Evolutionary conservation across 2,797 vertebrate species (phyloP), one percentile per base, ranked within the genome.

Genomic region (Ambastaia sidthimunki): DNA sequence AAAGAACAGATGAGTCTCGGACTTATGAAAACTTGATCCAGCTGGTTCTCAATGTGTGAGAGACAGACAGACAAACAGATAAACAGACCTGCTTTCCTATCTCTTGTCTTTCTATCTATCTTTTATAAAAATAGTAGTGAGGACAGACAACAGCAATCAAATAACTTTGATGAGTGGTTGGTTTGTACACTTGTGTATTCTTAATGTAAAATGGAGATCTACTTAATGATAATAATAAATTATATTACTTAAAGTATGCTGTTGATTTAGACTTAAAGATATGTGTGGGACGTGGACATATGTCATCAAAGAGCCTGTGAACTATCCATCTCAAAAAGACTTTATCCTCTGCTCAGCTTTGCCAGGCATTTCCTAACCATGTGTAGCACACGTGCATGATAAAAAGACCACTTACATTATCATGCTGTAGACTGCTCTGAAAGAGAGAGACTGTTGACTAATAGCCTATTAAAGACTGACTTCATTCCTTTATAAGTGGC

Each of bases 21-120:
- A 87, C 89, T 91, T 87, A 81, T 87, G 87, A 86, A 88, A 93
- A 89, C 84, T 90, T 85, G 77, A 91, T 93, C 92, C 93, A 93
- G 91, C 91, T 93, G 93, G 90, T 88, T 89, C 86, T 88, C 86
- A 82, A 89, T 89, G 88, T 69, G 59, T 62, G 18, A 31, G 2
- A 31, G 31, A 88, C 88, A 88, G 88, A 71, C 76, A 21, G 88
- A 87, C 19, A 55, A 78, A 82, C 87, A 89, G 83, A 85, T 85
- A 88, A 88, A 72, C 71, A 37, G 89, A 86, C 23, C 18, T 37
- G 23, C 18, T 28, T 11, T 3, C 25, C 25, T 71, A 3, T 23
- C 18, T 44, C 19, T 19, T 54, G n/a, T 31, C 88, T 85, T 84
- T 3, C 57, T 79, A 66, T 72, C 54, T 72, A 21, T 85, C 86